phyloP scores from a whole-genome alignment of 1,140 invertebrate species.

The Drosophila takahashii region DNA sequence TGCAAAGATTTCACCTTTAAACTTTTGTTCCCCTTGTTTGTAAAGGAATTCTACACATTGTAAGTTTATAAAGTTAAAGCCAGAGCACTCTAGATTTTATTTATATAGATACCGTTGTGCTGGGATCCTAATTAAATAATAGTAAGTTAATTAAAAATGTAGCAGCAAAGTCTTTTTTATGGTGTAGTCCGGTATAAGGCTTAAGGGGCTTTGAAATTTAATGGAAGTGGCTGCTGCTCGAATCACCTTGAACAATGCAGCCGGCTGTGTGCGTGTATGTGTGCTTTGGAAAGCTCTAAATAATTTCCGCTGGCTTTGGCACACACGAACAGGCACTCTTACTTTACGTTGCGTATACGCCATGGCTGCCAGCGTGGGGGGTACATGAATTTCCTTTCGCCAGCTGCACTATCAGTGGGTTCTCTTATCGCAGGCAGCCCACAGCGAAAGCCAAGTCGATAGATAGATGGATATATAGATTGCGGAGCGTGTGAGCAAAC shows the following conservation, averaged over 20 bases:
- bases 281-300: conserved; percentile 11
- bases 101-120: background rate
- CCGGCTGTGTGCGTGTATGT: background rate
- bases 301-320: conserved; percentile 41
- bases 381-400: conserved; percentile 35
- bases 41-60: background rate
- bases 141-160: background rate
- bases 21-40: background rate
- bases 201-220: conserved; percentile 2
- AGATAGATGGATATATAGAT: conserved; percentile 1
- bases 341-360: conserved; percentile 27
- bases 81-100: background rate
- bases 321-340: background rate
- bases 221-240: conserved; percentile 19
- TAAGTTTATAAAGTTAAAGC: background rate
- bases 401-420: conserved; percentile 30
- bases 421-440: conserved; percentile 13
- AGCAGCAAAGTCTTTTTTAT: too few relatives aligned
- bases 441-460: conserved; percentile 13
- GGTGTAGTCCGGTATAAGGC: conserved; percentile 32
- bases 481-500: conserved; percentile 12
- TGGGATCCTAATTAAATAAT: background rate
- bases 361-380: conserved; percentile 2
- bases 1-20: background rate
- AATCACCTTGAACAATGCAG: conserved; percentile 47